These are phyloP conservation scores for Limosa lapponica DNA, from an alignment of 2,797 vertebrate species.

Conservation along the genomic window DNA sequence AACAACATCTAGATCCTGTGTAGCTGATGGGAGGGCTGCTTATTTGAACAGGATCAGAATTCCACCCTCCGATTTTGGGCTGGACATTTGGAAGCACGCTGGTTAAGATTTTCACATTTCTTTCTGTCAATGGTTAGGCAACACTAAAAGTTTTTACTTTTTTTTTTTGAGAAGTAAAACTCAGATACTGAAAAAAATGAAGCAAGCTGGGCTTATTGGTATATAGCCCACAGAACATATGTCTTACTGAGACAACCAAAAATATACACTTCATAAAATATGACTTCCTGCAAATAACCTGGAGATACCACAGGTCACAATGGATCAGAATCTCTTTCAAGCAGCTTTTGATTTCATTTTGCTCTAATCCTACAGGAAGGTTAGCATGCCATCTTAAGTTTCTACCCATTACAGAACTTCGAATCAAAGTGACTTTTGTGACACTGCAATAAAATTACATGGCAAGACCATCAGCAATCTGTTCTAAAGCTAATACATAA, in stretches of 20 bases:
- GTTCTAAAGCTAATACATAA: background rate
- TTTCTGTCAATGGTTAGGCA: background rate
- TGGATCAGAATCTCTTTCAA: background rate
- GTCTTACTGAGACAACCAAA: background rate
- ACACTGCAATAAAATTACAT: background rate
- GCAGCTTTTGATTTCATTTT: background rate
- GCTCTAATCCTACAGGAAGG: background rate
- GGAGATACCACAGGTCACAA: background rate
- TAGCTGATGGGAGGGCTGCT: fast-evolving
- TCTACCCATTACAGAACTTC: background rate
- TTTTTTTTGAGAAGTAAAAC: background rate
- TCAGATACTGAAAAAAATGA: background rate
- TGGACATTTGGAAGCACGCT: background rate
- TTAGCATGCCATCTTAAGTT: background rate
- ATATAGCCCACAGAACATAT: background rate
- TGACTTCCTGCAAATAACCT: background rate
- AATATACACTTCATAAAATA: background rate
- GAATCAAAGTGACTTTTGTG: slow-evolving; percentile 15
- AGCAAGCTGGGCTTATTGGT: background rate
- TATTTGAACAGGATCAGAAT: background rate
- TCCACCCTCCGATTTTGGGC: background rate
- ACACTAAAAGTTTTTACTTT: background rate
- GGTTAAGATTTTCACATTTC: background rate
- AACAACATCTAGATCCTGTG: background rate
- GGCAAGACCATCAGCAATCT: background rate